Base-by-base conservation (phyloP, 37 sponge, comb jelly and placozoan species). In the Mnemiopsis leidyi region DNA sequence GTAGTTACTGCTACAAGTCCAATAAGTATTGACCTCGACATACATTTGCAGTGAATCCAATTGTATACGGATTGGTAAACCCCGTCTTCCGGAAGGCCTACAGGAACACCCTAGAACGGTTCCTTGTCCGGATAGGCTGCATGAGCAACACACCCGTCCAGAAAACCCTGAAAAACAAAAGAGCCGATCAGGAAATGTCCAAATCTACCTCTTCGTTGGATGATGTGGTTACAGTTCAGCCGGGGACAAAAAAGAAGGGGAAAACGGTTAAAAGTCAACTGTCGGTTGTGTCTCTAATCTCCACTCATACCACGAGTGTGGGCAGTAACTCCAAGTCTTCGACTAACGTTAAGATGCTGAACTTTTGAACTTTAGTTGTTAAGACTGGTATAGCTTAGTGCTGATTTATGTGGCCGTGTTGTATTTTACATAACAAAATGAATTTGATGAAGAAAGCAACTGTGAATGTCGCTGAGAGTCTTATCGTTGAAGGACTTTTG, bases 71-170 rank as follows among this genome's bases (percentile, higher is more conserved):
- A 9, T 23, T 85, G 40, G 90, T 85, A n/a, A 85, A 85, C 35
- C 90, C 90, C 23, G 90, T 85, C 38, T 85, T 85, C 61, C 39
- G 90, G 29, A 85, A 85, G 26, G 90, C 90, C 61, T 85, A 85
- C 61, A 85, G 39, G 30, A 85, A 85, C 90, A 85, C 90, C 23
- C 1, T 85, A 35, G 35, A 26, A 13, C 23, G 61, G 29, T 3
- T 85, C 38, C 35, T 28, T 0, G 3, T 40, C 61, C 90, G 39
- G 61, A 7, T 85, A 25, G 35, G 90, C 29, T 48, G 61, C 61
- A 36, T 39, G 29, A 85, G 21, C 61, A 85, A 85, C 29, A 85
- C 90, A 23, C 90, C 90, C 23, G 90, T 85, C 24, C 33, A 40
- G 29, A 26, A 40, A 29, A 85, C 90, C 23, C 13, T 85, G 29